Percentiles rank a stretch among this genome's conserved stretches.
These are phyloP conservation scores for Temnothorax ravouxi DNA, from an alignment of 2,888 invertebrate genomes.

Conservation along the genomic window DNA sequence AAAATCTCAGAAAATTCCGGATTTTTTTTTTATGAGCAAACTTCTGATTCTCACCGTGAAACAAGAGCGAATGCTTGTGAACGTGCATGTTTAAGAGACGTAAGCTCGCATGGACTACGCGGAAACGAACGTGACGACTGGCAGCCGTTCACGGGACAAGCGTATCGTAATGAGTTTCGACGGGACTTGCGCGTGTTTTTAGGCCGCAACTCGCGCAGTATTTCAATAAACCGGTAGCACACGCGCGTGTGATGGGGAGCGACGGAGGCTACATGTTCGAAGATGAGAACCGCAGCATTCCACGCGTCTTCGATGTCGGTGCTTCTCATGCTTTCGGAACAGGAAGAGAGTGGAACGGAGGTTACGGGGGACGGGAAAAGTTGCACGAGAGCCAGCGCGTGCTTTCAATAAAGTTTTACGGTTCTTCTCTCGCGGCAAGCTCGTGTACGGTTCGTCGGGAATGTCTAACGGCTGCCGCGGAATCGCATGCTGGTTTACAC, in stretches of 20 bases:
- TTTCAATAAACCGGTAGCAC: slow-evolving; percentile 36
- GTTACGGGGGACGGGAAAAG: not conserved
- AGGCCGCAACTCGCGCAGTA: slow-evolving; percentile 17
- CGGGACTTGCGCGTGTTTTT: slow-evolving; percentile 39
- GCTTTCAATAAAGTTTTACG: slow-evolving; percentile 56
- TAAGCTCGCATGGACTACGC: not conserved
- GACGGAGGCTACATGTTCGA: not conserved
- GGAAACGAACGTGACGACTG: not conserved
- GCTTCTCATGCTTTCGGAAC: not conserved
- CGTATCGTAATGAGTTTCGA: slow-evolving; percentile 39
- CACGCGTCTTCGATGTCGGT: slow-evolving; percentile 10
- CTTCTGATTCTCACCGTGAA: not conserved
- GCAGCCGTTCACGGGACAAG: not conserved
- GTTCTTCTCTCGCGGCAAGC: slow-evolving; percentile 48
- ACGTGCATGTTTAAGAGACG: not conserved
- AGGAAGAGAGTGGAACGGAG: not conserved
- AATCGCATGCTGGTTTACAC: slow-evolving; percentile 62
- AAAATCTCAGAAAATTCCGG: slow-evolving; percentile 31
- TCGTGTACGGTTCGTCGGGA: slow-evolving; percentile 41
- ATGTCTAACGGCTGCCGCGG: slow-evolving; percentile 51
- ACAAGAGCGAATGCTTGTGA: not conserved
- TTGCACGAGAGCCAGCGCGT: slow-evolving; percentile 18
- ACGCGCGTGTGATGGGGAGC: not conserved
- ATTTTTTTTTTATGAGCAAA: not conserved
- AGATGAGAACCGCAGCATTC: slow-evolving; percentile 38